phyloP scores from a whole-genome alignment of 2,888 invertebrate species.

The Apodemia mormo region DNA sequence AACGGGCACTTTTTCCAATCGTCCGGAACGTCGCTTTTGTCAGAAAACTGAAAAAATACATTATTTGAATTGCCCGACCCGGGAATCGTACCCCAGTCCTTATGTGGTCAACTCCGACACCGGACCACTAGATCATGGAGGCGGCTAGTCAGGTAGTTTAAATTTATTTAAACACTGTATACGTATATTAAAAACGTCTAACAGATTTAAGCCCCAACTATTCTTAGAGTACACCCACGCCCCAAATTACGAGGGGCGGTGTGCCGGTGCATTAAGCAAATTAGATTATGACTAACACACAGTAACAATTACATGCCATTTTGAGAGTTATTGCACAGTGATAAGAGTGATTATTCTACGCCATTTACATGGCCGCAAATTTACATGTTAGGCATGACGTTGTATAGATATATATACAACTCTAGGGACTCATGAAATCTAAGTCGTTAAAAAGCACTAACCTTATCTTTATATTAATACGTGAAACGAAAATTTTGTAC shows the following conservation, averaged over 20 bases:
- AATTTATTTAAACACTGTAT: too few species aligned
- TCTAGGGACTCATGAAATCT: slow-evolving; percentile 9
- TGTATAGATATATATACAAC: neutral
- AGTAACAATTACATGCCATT: neutral
- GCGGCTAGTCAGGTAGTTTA: too few species aligned
- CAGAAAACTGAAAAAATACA: too few species aligned
- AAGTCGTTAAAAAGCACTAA: slow-evolving; percentile 5
- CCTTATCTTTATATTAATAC: neutral
- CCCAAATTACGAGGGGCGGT: slow-evolving; percentile 35
- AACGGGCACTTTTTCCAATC: too few species aligned
- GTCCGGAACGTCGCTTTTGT: too few species aligned
- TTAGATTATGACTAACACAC: slow-evolving; percentile 48
- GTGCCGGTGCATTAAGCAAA: slow-evolving; percentile 56
- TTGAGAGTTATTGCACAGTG: neutral
- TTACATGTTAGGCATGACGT: neutral
- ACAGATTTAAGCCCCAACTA: slow-evolving; percentile 3
- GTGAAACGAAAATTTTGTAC: too few species aligned
- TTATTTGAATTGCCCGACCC: too few species aligned
- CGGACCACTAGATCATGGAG: too few species aligned
- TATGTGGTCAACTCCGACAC: too few species aligned
- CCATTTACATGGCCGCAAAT: neutral
- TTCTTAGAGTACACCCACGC: slow-evolving; percentile 20
- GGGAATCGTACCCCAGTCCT: too few species aligned
- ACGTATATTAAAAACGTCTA: too few species aligned
- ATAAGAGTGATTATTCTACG: neutral